Conservation (phyloP, 2,888 invertebrate species). For the Mylabris sibirica region DNA sequence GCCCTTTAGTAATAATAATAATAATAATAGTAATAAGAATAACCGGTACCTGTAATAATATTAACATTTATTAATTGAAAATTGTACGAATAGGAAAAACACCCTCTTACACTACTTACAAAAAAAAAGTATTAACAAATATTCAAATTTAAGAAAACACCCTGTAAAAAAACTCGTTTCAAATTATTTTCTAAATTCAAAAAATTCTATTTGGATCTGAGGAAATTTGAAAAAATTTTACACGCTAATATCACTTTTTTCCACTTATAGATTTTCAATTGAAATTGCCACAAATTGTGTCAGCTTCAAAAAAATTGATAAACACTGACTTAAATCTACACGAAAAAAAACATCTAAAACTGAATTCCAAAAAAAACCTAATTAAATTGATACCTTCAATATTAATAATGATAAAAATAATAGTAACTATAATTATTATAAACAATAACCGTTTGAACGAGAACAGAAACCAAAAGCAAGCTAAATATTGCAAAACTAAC, state of each 20-base stretch:
- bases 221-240: conserved; percentile 30
- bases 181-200: background rate
- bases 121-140: conserved; percentile 20
- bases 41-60: conserved; percentile 1
- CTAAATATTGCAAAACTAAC: background rate
- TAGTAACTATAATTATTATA: conserved; percentile 17
- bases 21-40: background rate
- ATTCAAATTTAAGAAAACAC: background rate
- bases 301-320: background rate
- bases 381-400: conserved; percentile 15
- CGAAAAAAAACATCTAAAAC: conserved; percentile 32
- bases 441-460: conserved; percentile 5
- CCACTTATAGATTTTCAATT: background rate
- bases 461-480: conserved; percentile 8
- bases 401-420: background rate
- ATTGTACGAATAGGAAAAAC: conserved; percentile 9
- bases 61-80: conserved; percentile 11
- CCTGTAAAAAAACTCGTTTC: conserved; percentile 6
- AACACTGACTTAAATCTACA: conserved; percentile 20
- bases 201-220: conserved; percentile 21
- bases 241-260: conserved; percentile 38
- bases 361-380: conserved; percentile 23
- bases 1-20: conserved; percentile 16
- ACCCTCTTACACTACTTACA: conserved; percentile 11
- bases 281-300: conserved; percentile 30